Percentiles rank a stretch among this genome's conserved stretches.
These are phyloP conservation scores for Agrotis segetum DNA, from an alignment of 2,888 invertebrate genomes.

Conservation along the genomic window DNA sequence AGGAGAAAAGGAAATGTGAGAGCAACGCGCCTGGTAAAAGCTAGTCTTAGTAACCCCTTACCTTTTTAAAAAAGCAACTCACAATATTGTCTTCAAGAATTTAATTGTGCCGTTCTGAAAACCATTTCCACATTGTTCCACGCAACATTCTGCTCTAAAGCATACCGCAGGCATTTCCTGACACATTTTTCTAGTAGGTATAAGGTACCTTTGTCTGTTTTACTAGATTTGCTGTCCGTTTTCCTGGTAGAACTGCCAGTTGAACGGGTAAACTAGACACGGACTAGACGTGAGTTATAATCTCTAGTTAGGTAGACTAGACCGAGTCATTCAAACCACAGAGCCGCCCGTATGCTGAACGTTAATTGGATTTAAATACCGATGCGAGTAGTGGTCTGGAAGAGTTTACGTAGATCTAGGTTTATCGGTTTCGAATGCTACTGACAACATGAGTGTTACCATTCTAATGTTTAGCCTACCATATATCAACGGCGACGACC, in stretches of 20 bases:
- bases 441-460: too few species aligned
- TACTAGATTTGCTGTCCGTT: neutral
- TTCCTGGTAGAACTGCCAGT: neutral
- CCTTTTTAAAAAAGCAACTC: neutral
- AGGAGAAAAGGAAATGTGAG: too few species aligned
- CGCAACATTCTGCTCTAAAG: slow-evolving; percentile 16
- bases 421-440: too few species aligned
- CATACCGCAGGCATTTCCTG: neutral
- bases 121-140: neutral
- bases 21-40: neutral
- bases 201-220: neutral
- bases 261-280: slow-evolving; percentile 10
- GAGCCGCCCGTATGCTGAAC: neutral
- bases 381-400: too few species aligned
- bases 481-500: too few species aligned
- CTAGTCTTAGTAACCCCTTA: neutral
- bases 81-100: neutral
- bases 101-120: neutral
- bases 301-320: slow-evolving; percentile 12
- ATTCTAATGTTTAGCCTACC: too few species aligned
- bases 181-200: neutral
- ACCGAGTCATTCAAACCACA: neutral
- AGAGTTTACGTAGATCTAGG: too few species aligned
- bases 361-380: neutral
- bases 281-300: slow-evolving; percentile 17